Evolutionary conservation across 2,888 invertebrate genomes (phyloP).

Genomic region (Mechanitis mazaeus): DNA sequence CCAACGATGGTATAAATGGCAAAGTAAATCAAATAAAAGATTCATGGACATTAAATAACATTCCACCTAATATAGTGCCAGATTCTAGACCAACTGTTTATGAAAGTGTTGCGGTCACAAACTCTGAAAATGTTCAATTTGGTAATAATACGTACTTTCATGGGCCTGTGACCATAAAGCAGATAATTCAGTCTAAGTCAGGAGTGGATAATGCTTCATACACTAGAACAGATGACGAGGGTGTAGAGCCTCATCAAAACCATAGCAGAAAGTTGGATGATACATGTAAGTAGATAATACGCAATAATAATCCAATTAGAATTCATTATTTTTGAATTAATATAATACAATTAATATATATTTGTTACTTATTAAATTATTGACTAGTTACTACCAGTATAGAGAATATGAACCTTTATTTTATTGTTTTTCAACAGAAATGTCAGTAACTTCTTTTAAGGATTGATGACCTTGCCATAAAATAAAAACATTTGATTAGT

Average conservation of each 20-base stretch:
- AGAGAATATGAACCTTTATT: no score
- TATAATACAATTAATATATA: no score
- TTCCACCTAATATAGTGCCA: conserved; percentile 44
- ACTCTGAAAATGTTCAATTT: conserved; percentile 84
- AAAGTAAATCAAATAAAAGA: conserved; percentile 29
- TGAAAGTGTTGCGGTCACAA: conserved; percentile 79
- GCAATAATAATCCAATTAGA: no score
- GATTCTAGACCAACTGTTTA: conserved; percentile 45
- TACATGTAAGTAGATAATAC: conserved; percentile 17
- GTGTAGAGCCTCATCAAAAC: neutral
- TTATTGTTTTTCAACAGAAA: no score
- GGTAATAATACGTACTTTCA: conserved; percentile 86
- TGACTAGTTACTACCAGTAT: no score
- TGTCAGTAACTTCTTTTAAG: no score
- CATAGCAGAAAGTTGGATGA: conserved; percentile 12
- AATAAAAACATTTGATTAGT: no score
- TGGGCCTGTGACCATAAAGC: conserved; percentile 86
- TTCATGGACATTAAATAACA: conserved; percentile 35
- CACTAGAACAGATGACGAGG: conserved; percentile 34
- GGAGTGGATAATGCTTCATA: conserved; percentile 58
- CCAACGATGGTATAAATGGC: conserved; percentile 45
- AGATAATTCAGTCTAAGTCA: conserved; percentile 75
- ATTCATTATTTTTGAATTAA: no score
- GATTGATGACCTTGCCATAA: no score
- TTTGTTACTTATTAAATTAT: no score